phyloP scores from a whole-genome alignment of 2,888 invertebrate species.

The Noctuana brunneofusca region DNA sequence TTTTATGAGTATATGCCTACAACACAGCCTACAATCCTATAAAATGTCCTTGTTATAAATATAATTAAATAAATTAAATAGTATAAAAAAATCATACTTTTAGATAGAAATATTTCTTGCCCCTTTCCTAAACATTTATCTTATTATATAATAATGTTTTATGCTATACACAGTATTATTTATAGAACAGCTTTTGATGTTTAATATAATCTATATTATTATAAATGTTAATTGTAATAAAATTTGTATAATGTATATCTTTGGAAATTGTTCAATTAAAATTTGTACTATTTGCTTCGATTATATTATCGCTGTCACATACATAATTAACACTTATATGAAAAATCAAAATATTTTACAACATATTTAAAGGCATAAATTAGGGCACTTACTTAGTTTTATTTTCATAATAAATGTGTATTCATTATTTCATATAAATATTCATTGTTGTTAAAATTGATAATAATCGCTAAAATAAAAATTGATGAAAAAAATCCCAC shows the following conservation, averaged over 20 bases:
- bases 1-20: constrained; percentile 5
- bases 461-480: no score
- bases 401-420: no score
- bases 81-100: background rate
- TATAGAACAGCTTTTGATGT: constrained; percentile 13
- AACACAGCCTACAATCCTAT: background rate
- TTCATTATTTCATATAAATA: no score
- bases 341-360: no score
- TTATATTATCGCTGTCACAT: background rate
- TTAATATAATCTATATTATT: constrained; percentile 7
- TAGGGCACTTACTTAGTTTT: no score
- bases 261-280: constrained; percentile 14
- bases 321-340: background rate
- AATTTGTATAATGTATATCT: constrained; percentile 24
- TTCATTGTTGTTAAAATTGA: no score
- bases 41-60: constrained; percentile 5
- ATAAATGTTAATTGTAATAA: background rate
- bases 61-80: background rate
- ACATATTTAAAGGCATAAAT: no score
- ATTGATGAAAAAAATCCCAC: no score
- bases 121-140: constrained; percentile 17
- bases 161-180: constrained; percentile 14
- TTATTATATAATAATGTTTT: background rate
- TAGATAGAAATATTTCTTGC: constrained; percentile 4
- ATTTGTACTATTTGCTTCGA: constrained; percentile 13